phyloP scores from a whole-genome alignment of 2,113 vertebrate genomes.

The Carassius auratus region DNA sequence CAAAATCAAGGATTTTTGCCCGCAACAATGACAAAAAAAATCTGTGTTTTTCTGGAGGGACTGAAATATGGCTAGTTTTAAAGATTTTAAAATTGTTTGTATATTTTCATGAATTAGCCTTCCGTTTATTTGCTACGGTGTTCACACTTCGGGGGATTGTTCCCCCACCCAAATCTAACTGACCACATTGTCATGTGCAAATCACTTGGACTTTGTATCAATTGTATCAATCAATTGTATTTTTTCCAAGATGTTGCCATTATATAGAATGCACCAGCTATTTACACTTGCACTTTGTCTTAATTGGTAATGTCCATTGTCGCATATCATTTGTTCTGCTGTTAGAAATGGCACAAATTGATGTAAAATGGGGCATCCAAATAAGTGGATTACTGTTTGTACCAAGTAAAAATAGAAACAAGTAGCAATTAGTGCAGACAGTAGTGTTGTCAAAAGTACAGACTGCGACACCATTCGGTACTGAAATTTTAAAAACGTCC shows the following conservation, averaged over 20 bases:
- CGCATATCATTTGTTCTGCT: too few species aligned
- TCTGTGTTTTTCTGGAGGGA: too few species aligned
- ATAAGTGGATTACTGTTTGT: neutral
- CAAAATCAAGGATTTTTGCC: too few species aligned
- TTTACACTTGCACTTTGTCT: neutral
- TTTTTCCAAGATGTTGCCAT: neutral
- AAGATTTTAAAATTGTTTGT: neutral
- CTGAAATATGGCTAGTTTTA: neutral
- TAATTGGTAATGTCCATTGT: too few species aligned
- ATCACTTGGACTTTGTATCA: too few species aligned
- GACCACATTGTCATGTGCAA: neutral
- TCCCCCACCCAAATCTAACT: neutral
- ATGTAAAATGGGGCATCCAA: too few species aligned
- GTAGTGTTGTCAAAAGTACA: too few species aligned
- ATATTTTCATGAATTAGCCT: neutral
- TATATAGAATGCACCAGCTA: neutral
- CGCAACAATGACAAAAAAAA: too few species aligned
- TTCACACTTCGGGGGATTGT: neutral
- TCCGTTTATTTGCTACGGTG: neutral
- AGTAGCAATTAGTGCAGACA: neutral
- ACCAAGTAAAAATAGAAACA: neutral
- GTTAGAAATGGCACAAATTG: too few species aligned
- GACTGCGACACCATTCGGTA: too few species aligned
- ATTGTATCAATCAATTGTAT: too few species aligned
- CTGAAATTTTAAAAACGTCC: too few species aligned